Conservation (phyloP, 2,888 invertebrate genomes). For the Adela reaumurella region DNA sequence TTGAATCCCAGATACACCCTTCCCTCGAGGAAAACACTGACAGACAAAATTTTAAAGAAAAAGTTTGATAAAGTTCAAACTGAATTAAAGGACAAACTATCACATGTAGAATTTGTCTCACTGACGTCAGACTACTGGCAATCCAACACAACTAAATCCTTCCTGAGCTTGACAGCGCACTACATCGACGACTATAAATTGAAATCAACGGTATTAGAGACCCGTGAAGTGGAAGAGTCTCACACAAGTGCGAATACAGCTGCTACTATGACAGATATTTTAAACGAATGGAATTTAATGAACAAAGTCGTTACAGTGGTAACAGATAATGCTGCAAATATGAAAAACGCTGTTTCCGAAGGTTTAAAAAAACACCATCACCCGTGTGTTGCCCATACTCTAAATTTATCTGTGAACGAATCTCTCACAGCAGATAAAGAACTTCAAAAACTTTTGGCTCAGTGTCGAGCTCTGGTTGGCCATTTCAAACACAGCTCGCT, state of each 20-base stretch:
- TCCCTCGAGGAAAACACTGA: slow-evolving; percentile 15
- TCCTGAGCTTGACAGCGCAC: slow-evolving; percentile 14
- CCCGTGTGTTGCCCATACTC: slow-evolving; percentile 14
- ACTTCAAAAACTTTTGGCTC: not conserved
- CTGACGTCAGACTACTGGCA: slow-evolving; percentile 17
- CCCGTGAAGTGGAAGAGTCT: slow-evolving; percentile 6
- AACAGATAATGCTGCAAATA: slow-evolving; percentile 11
- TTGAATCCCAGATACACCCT: slow-evolving; percentile 18
- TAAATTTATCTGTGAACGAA: slow-evolving; percentile 10
- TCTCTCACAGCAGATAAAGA: slow-evolving; percentile 5
- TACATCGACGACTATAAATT: slow-evolving; percentile 11
- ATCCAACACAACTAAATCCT: slow-evolving; percentile 12
- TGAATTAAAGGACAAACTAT: slow-evolving; percentile 9
- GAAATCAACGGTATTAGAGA: slow-evolving; percentile 12
- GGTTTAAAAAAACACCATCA: slow-evolving; percentile 9
- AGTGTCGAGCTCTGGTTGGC: too few relatives aligned
- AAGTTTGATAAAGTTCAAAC: slow-evolving; percentile 9
- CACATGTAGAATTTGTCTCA: slow-evolving; percentile 7
- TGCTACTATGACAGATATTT: slow-evolving; percentile 3
- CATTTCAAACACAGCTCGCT: not conserved
- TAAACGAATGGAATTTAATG: slow-evolving; percentile 9
- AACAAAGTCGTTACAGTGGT: slow-evolving; percentile 4
- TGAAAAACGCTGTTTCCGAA: slow-evolving; percentile 8
- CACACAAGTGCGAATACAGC: slow-evolving; percentile 3
- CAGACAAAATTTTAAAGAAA: slow-evolving; percentile 14